Conservation (phyloP, 1,140 invertebrate species). For the Drosophila tropicalis region DNA sequence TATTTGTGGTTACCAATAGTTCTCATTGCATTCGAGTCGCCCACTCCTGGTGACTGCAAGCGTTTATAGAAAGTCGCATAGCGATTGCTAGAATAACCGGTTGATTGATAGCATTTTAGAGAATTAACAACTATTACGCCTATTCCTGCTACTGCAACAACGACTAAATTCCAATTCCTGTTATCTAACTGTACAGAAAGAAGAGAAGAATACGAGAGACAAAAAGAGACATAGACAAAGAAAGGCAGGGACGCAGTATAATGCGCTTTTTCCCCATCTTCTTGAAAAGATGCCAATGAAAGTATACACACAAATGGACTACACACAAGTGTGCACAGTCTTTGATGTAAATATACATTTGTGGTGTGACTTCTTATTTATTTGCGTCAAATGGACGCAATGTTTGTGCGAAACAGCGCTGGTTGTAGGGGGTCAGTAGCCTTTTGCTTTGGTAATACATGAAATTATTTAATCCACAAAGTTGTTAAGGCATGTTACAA, state of each 20-base stretch:
- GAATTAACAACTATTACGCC: conserved; percentile 12
- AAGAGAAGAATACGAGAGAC: neutral
- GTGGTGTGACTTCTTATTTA: conserved; percentile 5
- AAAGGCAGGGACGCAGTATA: neutral
- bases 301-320: conserved; percentile 3
- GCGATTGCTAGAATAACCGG: neutral
- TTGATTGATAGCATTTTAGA: conserved; percentile 8
- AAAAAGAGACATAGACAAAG: neutral
- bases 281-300: conserved; percentile 2
- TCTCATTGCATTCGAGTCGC: neutral
- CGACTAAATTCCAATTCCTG: conserved; percentile 3
- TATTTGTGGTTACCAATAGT: neutral
- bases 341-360: neutral
- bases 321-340: neutral
- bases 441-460: conserved; percentile 15
- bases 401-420: neutral
- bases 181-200: conserved; percentile 8
- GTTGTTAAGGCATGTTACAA: neutral
- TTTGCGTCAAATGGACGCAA: neutral
- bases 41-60: neutral
- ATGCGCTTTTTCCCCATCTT: neutral
- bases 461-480: conserved; percentile 27
- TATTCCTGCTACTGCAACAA: conserved; percentile 1
- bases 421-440: conserved; percentile 13
- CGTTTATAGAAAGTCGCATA: conserved; percentile 1